phyloP scores from a whole-genome alignment of 2,113 vertebrate genomes.

The Bambusicola thoracicus region DNA sequence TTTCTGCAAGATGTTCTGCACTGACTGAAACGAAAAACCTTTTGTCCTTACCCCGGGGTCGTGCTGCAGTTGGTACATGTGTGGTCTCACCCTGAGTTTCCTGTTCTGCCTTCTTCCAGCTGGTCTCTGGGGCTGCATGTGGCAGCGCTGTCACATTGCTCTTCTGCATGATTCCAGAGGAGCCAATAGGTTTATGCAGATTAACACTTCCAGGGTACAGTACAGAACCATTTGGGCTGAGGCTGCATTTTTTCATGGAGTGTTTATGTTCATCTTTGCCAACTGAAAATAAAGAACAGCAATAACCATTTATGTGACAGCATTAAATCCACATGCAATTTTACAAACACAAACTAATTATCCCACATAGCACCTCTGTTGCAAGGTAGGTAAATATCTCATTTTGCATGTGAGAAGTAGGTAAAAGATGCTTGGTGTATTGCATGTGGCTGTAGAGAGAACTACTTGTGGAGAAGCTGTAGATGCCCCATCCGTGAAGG shows the following conservation, averaged over 20 bases:
- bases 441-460: neutral
- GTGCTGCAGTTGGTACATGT: rapidly evolving
- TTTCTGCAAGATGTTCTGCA: neutral
- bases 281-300: neutral
- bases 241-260: neutral
- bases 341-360: constrained; percentile 5
- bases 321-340: constrained; percentile 5
- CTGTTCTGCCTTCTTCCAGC: neutral
- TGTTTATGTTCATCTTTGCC: neutral
- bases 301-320: constrained; percentile 4
- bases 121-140: neutral
- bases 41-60: neutral
- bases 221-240: neutral
- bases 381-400: constrained; percentile 21
- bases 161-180: neutral
- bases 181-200: neutral
- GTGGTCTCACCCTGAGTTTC: neutral
- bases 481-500: too few relatives aligned
- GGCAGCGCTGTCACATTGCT: neutral
- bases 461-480: neutral
- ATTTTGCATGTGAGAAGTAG: neutral
- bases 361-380: neutral
- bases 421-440: neutral
- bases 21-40: neutral
- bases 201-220: neutral